phyloP scores from a whole-genome alignment of 1,140 invertebrate species.

The Drosophila kepulauana region DNA sequence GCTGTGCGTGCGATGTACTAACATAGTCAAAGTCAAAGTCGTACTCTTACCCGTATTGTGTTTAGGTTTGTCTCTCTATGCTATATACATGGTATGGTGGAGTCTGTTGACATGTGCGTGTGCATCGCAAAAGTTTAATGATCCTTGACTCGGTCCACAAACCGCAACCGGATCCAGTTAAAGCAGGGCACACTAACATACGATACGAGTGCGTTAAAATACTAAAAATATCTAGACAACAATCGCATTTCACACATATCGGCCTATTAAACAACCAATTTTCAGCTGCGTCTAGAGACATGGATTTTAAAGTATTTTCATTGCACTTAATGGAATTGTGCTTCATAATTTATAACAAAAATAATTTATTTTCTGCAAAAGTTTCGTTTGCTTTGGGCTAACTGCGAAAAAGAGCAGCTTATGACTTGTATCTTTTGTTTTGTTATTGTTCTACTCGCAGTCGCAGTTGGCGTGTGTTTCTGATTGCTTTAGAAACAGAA shows the following conservation, averaged over 20 bases:
- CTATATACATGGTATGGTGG: background rate
- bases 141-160: constrained; percentile 65
- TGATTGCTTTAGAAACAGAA: constrained; percentile 25
- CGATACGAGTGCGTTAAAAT: constrained; percentile 1
- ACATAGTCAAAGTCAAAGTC: background rate
- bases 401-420: constrained; percentile 17
- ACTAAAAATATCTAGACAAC: constrained; percentile 7
- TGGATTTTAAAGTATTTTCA: constrained; percentile 22
- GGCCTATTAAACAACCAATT: constrained; percentile 8
- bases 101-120: constrained; percentile 29
- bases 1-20: constrained; percentile 15
- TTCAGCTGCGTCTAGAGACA: background rate
- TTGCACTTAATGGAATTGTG: constrained; percentile 33
- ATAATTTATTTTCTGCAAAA: constrained; percentile 29
- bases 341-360: constrained; percentile 34
- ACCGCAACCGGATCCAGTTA: constrained; percentile 66
- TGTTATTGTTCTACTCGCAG: constrained; percentile 6
- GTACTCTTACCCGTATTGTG: background rate
- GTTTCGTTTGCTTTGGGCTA: constrained; percentile 16
- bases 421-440: constrained; percentile 5
- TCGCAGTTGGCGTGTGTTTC: constrained; percentile 5
- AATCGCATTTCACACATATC: background rate
- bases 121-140: constrained; percentile 67
- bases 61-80: background rate
- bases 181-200: constrained; percentile 14